These are phyloP conservation scores for Polyploca ridens DNA, from an alignment of 2,888 invertebrate genomes.

Conservation along the genomic window DNA sequence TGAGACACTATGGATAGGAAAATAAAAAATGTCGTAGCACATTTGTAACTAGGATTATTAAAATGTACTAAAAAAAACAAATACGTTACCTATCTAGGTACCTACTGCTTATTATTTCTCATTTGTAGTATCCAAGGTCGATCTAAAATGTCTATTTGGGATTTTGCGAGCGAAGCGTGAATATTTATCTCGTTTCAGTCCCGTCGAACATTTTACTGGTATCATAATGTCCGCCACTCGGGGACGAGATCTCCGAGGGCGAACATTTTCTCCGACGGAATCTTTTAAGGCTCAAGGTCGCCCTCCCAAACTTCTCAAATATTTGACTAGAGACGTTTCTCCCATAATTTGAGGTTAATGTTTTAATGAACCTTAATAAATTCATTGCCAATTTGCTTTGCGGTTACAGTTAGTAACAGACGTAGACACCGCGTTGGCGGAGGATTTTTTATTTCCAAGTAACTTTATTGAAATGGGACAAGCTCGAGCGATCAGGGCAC, in stretches of 20 bases:
- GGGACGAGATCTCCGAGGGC: constrained; percentile 39
- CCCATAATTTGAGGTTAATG: constrained; percentile 25
- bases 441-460: neutral
- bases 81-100: constrained; percentile 13
- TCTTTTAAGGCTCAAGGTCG: constrained; percentile 11
- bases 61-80: too few relatives aligned
- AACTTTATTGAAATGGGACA: neutral
- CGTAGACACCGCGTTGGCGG: neutral
- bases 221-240: constrained; percentile 47
- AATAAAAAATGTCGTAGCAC: too few relatives aligned
- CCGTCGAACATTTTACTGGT: constrained; percentile 45
- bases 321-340: constrained; percentile 24
- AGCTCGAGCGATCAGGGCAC: constrained; percentile 30
- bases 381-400: constrained; percentile 20
- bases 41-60: too few relatives aligned
- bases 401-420: constrained; percentile 22
- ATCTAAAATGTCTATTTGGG: constrained; percentile 37
- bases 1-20: too few relatives aligned
- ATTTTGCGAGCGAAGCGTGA: constrained; percentile 42
- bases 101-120: constrained; percentile 48
- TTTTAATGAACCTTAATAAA: constrained; percentile 12
- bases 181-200: constrained; percentile 48
- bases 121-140: constrained; percentile 38
- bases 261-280: constrained; percentile 30
- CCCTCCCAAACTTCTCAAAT: constrained; percentile 37